Evolutionary conservation across 2,113 vertebrate genomes (phyloP).

Genomic region (Theropithecus gelada): DNA sequence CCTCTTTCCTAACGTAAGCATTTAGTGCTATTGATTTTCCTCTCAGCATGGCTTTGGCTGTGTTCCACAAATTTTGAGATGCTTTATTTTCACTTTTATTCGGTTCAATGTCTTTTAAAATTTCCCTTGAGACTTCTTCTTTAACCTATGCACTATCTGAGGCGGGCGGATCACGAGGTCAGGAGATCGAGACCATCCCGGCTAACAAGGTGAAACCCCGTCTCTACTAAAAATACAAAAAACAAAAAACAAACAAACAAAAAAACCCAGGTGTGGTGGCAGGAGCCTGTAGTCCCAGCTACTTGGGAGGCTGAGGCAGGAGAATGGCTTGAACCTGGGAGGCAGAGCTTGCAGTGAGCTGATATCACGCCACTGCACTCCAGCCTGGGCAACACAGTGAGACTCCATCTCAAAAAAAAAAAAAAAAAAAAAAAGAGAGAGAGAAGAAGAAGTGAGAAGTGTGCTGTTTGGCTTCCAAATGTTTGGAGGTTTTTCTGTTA

Average conservation of each 20-base stretch:
- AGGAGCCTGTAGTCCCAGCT: too few relatives aligned
- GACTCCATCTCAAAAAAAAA: too few relatives aligned
- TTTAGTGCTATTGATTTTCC: neutral
- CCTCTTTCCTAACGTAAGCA: neutral
- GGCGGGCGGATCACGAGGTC: too few relatives aligned
- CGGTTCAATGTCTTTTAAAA: neutral
- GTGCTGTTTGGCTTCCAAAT: neutral
- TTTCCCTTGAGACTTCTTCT: neutral
- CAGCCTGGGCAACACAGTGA: too few relatives aligned
- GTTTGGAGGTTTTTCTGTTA: neutral
- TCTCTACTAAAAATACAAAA: too few relatives aligned
- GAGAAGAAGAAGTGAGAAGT: neutral
- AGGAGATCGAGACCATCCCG: too few relatives aligned
- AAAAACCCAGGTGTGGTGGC: fast-evolving
- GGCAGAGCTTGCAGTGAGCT: too few relatives aligned
- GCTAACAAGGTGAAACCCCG: too few relatives aligned
- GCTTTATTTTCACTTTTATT: neutral
- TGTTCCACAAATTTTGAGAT: neutral
- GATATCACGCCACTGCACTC: fast-evolving
- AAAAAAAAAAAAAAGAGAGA: too few relatives aligned
- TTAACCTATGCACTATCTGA: neutral
- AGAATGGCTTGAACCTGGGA: too few relatives aligned
- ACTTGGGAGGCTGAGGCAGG: too few relatives aligned
- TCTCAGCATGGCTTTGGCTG: neutral
- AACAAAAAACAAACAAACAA: too few relatives aligned